Evolutionary conservation across 2,113 vertebrate genomes (phyloP).

Genomic region (Hemiprocne comata): DNA sequence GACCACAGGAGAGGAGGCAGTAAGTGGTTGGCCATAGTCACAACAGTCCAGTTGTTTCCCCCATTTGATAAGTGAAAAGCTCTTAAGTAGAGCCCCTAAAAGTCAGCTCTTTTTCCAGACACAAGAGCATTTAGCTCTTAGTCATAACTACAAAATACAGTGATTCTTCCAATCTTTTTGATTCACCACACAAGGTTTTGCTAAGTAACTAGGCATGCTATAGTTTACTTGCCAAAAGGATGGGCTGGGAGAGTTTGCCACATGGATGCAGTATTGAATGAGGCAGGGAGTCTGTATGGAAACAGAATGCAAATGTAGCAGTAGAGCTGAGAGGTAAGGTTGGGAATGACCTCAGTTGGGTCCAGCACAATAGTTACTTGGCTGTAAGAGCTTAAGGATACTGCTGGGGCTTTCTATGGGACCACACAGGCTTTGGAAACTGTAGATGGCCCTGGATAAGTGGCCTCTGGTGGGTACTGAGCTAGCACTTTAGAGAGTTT

Average conservation of each 20-base stretch:
- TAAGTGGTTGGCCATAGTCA: background rate
- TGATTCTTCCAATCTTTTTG: background rate
- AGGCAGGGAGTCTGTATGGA: background rate
- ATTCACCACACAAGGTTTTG: background rate
- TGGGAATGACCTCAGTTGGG: accelerated
- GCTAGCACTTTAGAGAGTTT: background rate
- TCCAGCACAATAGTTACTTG: accelerated
- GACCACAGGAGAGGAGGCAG: background rate
- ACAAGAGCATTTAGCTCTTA: background rate
- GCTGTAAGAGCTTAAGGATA: background rate
- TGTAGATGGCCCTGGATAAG: background rate
- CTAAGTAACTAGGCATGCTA: background rate
- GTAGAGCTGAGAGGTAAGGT: background rate
- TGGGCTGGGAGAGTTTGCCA: background rate
- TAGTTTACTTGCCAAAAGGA: background rate
- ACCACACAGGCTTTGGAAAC: background rate
- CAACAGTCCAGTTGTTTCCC: background rate
- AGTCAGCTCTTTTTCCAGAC: background rate
- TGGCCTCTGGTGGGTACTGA: background rate
- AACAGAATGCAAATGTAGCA: accelerated
- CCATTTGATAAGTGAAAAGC: background rate
- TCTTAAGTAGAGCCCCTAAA: background rate
- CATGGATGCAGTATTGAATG: accelerated
- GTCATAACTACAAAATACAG: background rate
- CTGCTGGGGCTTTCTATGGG: background rate